Conservation (phyloP, 2,888 invertebrate species). For the Byasa hedistus region DNA sequence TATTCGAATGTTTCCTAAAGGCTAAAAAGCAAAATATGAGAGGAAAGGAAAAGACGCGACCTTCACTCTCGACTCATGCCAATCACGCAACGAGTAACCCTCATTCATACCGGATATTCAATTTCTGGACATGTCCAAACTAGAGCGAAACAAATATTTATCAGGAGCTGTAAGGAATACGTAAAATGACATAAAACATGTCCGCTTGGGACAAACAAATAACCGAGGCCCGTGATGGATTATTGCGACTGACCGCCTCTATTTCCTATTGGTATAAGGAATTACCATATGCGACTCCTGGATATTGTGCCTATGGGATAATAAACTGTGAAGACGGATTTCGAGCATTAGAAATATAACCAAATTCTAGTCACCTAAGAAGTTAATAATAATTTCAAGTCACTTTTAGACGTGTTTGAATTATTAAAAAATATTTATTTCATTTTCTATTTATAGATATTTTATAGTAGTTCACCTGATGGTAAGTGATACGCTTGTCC, state of each 20-base stretch:
- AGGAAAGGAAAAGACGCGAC: conserved; percentile 8
- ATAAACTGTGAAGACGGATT: conserved; percentile 47
- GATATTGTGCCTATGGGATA: conserved; percentile 46
- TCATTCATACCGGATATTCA: conserved; percentile 71
- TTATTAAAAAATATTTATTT: no score
- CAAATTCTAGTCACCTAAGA: no score
- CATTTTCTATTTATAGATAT: no score
- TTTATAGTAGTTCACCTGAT: no score
- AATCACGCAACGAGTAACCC: conserved; percentile 62
- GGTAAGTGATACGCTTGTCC: no score
- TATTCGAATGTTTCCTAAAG: neutral
- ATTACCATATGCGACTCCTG: conserved; percentile 78
- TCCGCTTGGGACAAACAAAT: conserved; percentile 65
- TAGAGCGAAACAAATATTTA: conserved; percentile 76
- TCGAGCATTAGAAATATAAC: neutral
- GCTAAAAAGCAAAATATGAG: conserved; percentile 1
- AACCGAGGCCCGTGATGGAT: conserved; percentile 70
- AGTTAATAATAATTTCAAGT: no score
- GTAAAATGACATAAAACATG: conserved; percentile 76
- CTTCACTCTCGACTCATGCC: conserved; percentile 48
- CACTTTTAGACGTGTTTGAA: no score
- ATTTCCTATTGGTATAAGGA: conserved; percentile 79
- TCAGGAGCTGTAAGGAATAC: conserved; percentile 80
- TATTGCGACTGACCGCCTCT: conserved; percentile 79
- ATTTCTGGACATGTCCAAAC: conserved; percentile 74